Evolutionary conservation across 2,113 vertebrate species (phyloP).

Genomic region (Oreochromis tanganicae): DNA sequence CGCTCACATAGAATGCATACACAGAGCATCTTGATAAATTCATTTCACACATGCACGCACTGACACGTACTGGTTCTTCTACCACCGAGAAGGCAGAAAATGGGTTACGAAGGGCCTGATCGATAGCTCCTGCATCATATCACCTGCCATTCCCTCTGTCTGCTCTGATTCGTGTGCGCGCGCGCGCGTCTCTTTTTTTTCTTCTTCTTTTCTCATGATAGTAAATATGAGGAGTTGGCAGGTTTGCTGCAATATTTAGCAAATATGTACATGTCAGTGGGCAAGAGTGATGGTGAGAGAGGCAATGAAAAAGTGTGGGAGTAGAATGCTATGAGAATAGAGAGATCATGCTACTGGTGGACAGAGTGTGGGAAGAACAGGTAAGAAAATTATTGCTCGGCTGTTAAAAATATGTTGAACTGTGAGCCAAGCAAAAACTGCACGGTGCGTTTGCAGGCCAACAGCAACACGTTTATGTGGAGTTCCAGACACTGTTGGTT

Average conservation of each 20-base stretch:
- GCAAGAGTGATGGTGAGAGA: constrained; percentile 23
- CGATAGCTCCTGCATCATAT: constrained; percentile 50
- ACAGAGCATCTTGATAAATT: neutral
- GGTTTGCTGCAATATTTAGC: constrained; percentile 47
- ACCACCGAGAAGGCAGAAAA: constrained; percentile 47
- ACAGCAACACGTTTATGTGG: neutral
- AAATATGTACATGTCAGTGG: constrained; percentile 34
- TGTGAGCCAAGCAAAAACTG: neutral
- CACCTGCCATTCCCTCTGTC: constrained; percentile 40
- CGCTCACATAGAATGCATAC: neutral
- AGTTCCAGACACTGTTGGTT: neutral
- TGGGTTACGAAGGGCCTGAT: constrained; percentile 54
- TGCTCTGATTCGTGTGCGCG: constrained; percentile 23
- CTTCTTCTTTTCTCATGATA: neutral
- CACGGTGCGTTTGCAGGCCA: neutral
- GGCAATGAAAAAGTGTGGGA: constrained; percentile 24
- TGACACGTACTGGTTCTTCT: constrained; percentile 19
- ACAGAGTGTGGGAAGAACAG: constrained; percentile 50
- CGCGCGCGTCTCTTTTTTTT: neutral
- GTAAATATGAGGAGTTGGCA: constrained; percentile 46
- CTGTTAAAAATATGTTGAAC: constrained; percentile 26
- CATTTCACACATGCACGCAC: constrained; percentile 3
- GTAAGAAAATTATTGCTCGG: constrained; percentile 31
- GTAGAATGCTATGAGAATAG: constrained; percentile 32
- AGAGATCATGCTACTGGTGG: constrained; percentile 35